phyloP scores from a whole-genome alignment of 2,113 vertebrate genomes.

The Phoenicopterus ruber region DNA sequence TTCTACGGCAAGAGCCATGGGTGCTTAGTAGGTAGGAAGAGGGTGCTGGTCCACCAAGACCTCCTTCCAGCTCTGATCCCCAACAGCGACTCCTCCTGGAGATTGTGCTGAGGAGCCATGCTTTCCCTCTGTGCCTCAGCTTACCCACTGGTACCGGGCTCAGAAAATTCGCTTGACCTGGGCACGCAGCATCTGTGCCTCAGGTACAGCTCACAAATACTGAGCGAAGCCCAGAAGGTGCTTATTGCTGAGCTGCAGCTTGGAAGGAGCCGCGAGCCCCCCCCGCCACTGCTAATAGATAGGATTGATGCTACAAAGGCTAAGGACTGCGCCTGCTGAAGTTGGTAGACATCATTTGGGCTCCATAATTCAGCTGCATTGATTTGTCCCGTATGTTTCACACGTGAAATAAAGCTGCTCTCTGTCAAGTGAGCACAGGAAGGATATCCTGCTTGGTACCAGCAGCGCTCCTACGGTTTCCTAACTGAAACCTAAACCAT shows the following conservation, averaged over 20 bases:
- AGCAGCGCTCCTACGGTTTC: background rate
- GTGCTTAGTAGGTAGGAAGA: background rate
- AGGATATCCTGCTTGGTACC: background rate
- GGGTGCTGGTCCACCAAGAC: background rate
- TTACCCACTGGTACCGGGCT: background rate
- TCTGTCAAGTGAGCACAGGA: background rate
- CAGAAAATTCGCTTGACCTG: background rate
- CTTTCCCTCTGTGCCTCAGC: background rate
- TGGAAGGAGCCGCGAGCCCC: background rate
- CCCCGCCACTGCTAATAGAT: background rate
- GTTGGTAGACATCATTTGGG: background rate
- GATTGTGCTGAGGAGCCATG: fast-evolving
- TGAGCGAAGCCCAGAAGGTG: background rate
- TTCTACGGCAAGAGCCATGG: background rate
- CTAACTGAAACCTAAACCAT: background rate
- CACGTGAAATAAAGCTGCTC: background rate
- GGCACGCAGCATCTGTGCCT: background rate
- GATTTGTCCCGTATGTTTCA: background rate
- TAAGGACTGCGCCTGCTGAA: background rate
- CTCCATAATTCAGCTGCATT: background rate
- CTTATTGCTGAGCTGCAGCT: background rate
- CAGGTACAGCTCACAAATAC: background rate
- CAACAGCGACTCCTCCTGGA: fast-evolving
- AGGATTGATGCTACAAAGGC: background rate
- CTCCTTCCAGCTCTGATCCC: background rate